These are phyloP conservation scores for Andrena praecox DNA, from an alignment of 2,888 invertebrate genomes.

Conservation along the genomic window DNA sequence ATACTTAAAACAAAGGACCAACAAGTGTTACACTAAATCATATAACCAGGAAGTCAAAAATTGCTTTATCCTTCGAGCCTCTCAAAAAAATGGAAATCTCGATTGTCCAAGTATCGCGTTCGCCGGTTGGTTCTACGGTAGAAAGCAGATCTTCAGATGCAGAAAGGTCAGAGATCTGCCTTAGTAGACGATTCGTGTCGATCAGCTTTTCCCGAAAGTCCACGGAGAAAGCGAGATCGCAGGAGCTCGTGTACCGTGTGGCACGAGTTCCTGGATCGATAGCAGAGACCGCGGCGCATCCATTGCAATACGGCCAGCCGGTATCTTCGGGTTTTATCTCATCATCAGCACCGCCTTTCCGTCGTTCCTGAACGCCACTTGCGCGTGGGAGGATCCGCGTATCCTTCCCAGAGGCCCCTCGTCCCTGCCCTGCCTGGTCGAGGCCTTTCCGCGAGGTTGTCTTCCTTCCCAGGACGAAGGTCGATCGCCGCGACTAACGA, in stretches of 20 bases:
- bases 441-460: constrained; percentile 31
- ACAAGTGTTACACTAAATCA: too few relatives aligned
- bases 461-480: constrained; percentile 24
- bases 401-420: constrained; percentile 50
- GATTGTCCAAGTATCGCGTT: background rate
- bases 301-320: constrained; percentile 9
- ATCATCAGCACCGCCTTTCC: constrained; percentile 59
- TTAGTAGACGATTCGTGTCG: background rate
- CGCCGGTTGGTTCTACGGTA: background rate
- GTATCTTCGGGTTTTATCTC: constrained; percentile 58
- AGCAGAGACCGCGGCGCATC: constrained; percentile 34
- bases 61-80: too few relatives aligned
- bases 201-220: constrained; percentile 29
- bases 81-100: too few relatives aligned
- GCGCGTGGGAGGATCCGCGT: constrained; percentile 61
- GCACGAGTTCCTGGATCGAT: constrained; percentile 53
- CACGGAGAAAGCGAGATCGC: constrained; percentile 35
- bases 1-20: too few relatives aligned
- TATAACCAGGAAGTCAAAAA: too few relatives aligned
- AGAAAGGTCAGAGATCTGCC: constrained; percentile 38
- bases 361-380: constrained; percentile 45
- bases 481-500: constrained; percentile 1
- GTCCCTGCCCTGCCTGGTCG: constrained; percentile 3
- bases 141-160: constrained; percentile 1
- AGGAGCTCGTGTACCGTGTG: background rate